Base-by-base conservation (phyloP, 2,113 vertebrate species). In the Shinisaurus crocodilurus region DNA sequence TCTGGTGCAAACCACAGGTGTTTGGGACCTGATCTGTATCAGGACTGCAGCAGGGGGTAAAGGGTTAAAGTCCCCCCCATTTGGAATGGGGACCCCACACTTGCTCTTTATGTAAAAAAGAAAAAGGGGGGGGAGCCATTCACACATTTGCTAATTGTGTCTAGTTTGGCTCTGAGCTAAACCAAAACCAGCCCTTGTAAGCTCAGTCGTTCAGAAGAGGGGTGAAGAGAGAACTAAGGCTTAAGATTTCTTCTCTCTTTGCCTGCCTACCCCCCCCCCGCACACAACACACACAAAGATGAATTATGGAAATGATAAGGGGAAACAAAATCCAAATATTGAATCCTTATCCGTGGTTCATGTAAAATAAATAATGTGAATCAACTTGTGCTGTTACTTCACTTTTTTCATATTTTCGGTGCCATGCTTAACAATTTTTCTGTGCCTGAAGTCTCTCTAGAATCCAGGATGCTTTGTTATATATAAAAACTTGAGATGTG, bases 241-340 rank as follows among this genome's bases (percentile, higher is more conserved):
- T 92, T 91, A 92, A 76, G 84, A 86, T 34, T 1, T 7, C 81
- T 92, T 18, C 88, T 50, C 48, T 72, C 32, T 3, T 5, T 45
- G 16, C 76, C 43, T 25, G 13, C 43, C 43, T 29, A 1, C 43
- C 5, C 37, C 16, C 74, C 20, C 16, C 16, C 16, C 40, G 2
- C n/a, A 5, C 1, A 18, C 10, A 63, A 23, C 16, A 23, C 10
- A 76, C 18, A 76, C 6, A 77, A 40, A 25, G 57, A 23, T 40
- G 84, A 90, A 92, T 40, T 8, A 63, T 85, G 34, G 57, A 43
- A 83, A 83, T 32, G 48, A 29, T 48, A 16, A n/a, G 37, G 70
- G 54, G 40, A 40, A 40, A 87, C 43, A 15, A 43, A 45, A 65
- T n/a, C 18, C 40, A 20, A 48, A 48, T 29, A 34, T 67, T 29